Percentiles rank a stretch among this genome's conserved stretches.
Conservation (phyloP, 2,113 vertebrate genomes). For the Tauraco erythrolophus region DNA sequence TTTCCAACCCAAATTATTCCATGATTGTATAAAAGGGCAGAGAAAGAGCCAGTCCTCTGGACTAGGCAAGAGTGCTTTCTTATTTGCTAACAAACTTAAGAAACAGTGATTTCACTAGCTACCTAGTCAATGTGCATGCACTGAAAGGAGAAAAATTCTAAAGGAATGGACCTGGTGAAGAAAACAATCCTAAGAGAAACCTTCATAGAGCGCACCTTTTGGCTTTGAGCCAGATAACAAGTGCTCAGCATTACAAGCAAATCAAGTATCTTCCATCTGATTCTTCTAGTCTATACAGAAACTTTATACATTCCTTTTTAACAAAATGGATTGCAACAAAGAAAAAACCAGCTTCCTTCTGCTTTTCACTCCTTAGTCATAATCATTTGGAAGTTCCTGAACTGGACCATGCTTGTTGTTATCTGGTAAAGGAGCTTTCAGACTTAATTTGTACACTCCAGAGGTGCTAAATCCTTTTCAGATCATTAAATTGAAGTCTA, state of each 20-base stretch:
- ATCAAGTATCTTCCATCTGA: not conserved
- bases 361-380: not conserved
- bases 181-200: not conserved
- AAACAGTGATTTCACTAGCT: not conserved
- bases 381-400: not conserved
- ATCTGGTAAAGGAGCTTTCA: not conserved
- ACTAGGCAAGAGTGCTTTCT: not conserved
- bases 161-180: not conserved
- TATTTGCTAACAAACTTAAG: not conserved
- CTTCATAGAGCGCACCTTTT: not conserved
- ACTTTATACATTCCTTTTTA: not conserved
- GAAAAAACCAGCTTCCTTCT: not conserved
- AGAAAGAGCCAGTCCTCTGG: not conserved
- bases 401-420: not conserved
- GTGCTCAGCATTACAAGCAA: not conserved
- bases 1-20: not conserved
- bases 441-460: not conserved
- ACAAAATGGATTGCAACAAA: not conserved
- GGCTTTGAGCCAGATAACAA: not conserved
- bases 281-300: not conserved
- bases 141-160: not conserved
- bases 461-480: not conserved
- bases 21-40: not conserved
- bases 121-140: not conserved
- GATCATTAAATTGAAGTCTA: not conserved